Evolutionary conservation across 2,888 invertebrate species (phyloP), one percentile per base, ranked within the genome.

Genomic region (Graphium colonna): DNA sequence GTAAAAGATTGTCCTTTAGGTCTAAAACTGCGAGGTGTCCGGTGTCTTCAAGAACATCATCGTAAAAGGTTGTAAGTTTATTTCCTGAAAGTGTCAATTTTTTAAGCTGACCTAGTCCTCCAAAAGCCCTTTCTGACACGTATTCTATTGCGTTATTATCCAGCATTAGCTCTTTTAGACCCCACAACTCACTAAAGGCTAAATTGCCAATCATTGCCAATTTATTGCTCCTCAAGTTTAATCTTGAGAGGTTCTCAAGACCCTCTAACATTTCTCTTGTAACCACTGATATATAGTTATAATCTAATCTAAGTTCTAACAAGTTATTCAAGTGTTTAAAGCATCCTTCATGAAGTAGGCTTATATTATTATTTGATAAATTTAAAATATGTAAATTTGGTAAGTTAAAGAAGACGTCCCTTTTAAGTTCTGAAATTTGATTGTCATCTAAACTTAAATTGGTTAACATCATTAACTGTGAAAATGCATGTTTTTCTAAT

Each of bases 281-380:
- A 64, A 96, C 84, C 21, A 94, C 94, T 57, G 93, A 92, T 68
- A 96, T 92, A 71, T 92, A 93, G 82, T 94, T 96, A 64, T 90
- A 90, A 67, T 95, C 95, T 65, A 98, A 83, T 73, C 96, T 95
- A 55, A 98, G 85, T 67, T 94, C 95, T 56, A 94, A 91, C 56
- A 97, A 88, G 66, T 94, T 93, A 16, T 92, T 91, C 67, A 96
- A 83, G 59, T 94, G 92, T 60, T 92, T 91, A 73, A 96, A 97
- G 47, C 98, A 94, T 58, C 95, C 95, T 63, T 97, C 96, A 67
- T 98, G 97, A 48, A 97, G 90, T 40, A 94, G 91, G 66, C 94
- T 95, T 52, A 98, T 90, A 68, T 95, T 94, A 79, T 98, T 98
- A 69, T 94, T 94, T 63, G 96, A 96, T 55, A 98, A 87, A 68